These are phyloP conservation scores for Canis aureus DNA, from an alignment of 2,113 vertebrate genomes.

Conservation along the genomic window DNA sequence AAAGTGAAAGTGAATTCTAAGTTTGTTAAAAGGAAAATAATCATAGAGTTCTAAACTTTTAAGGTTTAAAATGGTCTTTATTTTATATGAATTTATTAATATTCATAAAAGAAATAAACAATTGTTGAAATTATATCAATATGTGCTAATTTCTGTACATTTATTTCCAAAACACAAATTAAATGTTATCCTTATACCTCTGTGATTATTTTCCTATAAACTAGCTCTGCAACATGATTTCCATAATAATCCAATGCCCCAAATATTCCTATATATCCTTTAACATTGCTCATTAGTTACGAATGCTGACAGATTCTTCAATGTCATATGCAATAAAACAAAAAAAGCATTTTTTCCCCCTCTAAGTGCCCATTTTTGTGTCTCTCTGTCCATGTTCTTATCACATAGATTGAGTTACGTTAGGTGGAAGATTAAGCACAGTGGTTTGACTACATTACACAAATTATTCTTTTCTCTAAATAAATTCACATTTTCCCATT, in stretches of 20 bases:
- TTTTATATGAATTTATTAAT: neutral
- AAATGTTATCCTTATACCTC: neutral
- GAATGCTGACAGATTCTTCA: neutral
- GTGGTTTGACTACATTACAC: neutral
- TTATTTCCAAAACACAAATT: constrained; percentile 31
- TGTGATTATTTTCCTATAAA: neutral
- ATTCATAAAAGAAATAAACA: neutral
- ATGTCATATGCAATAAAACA: neutral
- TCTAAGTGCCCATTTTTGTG: neutral
- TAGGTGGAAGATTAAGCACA: neutral
- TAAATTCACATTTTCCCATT: neutral
- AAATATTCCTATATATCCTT: neutral
- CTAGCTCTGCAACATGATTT: neutral
- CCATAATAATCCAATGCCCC: neutral
- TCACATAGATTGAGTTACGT: neutral
- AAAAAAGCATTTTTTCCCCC: neutral
- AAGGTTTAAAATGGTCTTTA: neutral
- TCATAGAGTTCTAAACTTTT: neutral
- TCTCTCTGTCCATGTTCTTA: neutral
- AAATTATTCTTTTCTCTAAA: constrained; percentile 32
- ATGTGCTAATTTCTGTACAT: neutral
- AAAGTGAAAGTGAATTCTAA: constrained; percentile 37
- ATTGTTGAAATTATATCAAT: neutral
- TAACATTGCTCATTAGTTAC: neutral
- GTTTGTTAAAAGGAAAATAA: neutral